Percentiles rank a stretch among this genome's conserved stretches.
These are phyloP conservation scores for Campylomormyrus numenius DNA, from an alignment of 2,113 vertebrate genomes.

Conservation along the genomic window DNA sequence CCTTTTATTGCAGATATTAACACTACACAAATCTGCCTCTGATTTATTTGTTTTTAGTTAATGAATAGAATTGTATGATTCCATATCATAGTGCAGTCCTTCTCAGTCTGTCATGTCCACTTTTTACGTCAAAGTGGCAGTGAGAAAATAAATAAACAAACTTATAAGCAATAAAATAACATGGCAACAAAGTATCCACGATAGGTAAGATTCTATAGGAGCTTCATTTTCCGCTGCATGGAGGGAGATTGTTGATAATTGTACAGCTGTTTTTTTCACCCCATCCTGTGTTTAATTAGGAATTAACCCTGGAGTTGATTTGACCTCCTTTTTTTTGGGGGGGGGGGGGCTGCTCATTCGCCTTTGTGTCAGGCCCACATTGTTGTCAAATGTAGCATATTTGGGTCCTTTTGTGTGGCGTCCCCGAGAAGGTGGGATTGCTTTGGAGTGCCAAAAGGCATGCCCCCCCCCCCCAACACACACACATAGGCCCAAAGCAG, in stretches of 20 bases:
- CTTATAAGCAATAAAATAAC: not conserved
- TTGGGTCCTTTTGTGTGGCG: constrained; percentile 41
- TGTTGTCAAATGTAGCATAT: constrained; percentile 27
- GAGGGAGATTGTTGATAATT: not conserved
- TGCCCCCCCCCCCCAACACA: constrained; percentile 49
- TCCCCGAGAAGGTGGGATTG: constrained; percentile 50
- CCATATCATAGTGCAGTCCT: not conserved
- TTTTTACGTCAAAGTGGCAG: not conserved
- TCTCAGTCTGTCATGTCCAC: not conserved
- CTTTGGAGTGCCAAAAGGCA: constrained; percentile 52
- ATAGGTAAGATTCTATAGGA: not conserved
- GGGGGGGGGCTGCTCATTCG: not conserved
- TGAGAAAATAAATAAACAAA: not conserved
- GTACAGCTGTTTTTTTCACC: not conserved
- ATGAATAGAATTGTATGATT: not conserved
- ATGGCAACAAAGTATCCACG: not conserved
- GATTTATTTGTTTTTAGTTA: not conserved
- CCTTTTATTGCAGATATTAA: not conserved
- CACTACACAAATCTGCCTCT: not conserved
- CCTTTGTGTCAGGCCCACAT: constrained; percentile 29
- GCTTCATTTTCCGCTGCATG: not conserved
- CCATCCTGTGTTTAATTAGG: constrained; percentile 20
- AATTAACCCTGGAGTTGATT: constrained; percentile 33
- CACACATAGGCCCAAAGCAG: constrained; percentile 48
- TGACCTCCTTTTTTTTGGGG: constrained; percentile 25